Evolutionary conservation across 2,797 vertebrate genomes (phyloP).

Genomic region (Ispidina picta): DNA sequence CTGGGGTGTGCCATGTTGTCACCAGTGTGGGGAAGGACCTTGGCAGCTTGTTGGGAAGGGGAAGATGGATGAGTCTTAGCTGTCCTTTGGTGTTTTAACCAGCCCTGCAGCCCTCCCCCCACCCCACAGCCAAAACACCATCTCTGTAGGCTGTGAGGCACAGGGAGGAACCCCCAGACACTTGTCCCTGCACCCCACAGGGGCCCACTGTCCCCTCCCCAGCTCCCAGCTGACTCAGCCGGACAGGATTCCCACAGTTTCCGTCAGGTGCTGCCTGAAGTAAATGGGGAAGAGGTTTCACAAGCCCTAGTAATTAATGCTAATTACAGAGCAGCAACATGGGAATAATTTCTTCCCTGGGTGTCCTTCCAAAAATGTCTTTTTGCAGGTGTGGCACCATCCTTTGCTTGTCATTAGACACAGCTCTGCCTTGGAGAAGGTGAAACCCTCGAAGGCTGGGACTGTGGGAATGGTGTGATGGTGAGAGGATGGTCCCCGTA

Average conservation of each 20-base stretch:
- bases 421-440: slow-evolving; percentile 17
- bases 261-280: slow-evolving; percentile 43
- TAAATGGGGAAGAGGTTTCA: slow-evolving; percentile 56
- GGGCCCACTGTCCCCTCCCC: not conserved
- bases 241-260: slow-evolving; percentile 54
- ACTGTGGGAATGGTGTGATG: not conserved
- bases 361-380: slow-evolving; percentile 69
- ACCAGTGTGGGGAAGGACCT: not conserved
- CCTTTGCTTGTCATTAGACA: slow-evolving; percentile 39
- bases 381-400: slow-evolving; percentile 49
- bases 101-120: not conserved
- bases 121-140: accelerated
- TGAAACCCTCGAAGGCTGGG: slow-evolving; percentile 42
- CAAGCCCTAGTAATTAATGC: slow-evolving; percentile 66
- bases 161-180: not conserved
- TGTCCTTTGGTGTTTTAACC: not conserved
- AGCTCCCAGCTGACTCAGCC: slow-evolving; percentile 33
- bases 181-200: not conserved
- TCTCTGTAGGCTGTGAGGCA: not conserved
- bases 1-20: not conserved
- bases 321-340: slow-evolving; percentile 70
- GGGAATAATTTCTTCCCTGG: slow-evolving; percentile 63
- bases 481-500: not conserved
- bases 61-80: not conserved
- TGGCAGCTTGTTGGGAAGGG: not conserved